Conservation (phyloP, 2,888 invertebrate species). For the Dioctria rufipes region DNA sequence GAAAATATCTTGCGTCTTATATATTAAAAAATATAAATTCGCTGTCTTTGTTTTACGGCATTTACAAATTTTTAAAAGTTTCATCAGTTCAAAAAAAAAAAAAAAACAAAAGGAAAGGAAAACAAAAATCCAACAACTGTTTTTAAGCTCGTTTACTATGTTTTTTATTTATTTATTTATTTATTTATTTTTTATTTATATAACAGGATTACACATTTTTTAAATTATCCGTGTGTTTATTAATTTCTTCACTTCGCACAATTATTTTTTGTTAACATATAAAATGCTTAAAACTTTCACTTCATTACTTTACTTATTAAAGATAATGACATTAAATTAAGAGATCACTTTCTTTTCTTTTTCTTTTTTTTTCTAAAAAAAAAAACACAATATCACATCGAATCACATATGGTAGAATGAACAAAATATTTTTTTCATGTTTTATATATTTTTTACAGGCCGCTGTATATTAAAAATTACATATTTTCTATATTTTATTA, state of each 20-base stretch:
- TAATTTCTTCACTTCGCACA: background rate
- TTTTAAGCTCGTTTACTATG: slow-evolving; percentile 37
- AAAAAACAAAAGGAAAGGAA: background rate
- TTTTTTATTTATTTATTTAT: background rate
- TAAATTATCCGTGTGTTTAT: background rate
- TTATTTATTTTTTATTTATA: slow-evolving; percentile 3
- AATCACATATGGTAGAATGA: slow-evolving; percentile 51
- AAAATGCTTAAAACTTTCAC: background rate
- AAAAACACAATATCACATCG: slow-evolving; percentile 51
- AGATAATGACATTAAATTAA: background rate
- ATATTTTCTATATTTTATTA: too few relatives aligned
- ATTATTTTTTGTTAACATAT: background rate
- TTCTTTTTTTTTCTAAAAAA: slow-evolving; percentile 31
- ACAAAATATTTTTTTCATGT: slow-evolving; percentile 34
- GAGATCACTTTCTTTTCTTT: slow-evolving; percentile 1
- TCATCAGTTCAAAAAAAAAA: background rate
- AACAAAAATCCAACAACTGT: too few relatives aligned
- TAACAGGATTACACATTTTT: slow-evolving; percentile 21
- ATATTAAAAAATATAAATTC: slow-evolving; percentile 11
- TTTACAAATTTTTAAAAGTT: background rate
- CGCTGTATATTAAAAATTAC: too few relatives aligned
- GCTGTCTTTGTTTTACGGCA: slow-evolving; percentile 4
- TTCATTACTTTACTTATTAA: slow-evolving; percentile 2
- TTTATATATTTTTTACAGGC: background rate
- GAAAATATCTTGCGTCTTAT: slow-evolving; percentile 33